A percentile compares a stretch with the other conserved stretches of the same genome.
Evolutionary conservation across 2,797 vertebrate genomes (phyloP).

Genomic region (Thunnus albacares): DNA sequence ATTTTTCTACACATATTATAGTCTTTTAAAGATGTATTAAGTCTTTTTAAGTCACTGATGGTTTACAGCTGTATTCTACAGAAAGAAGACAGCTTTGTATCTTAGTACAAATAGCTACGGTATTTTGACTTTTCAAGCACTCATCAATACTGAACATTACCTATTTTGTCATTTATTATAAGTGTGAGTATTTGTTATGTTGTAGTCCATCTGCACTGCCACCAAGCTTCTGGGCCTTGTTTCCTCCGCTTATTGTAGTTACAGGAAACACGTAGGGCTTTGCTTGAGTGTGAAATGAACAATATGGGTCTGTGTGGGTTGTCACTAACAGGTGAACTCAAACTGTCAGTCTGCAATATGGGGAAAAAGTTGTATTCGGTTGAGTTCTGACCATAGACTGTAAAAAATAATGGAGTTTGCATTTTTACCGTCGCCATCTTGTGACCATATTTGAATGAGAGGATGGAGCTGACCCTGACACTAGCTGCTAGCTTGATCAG

Average conservation of each 20-base stretch:
- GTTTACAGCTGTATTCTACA: background rate
- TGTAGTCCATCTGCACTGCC: background rate
- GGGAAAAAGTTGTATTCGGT: conserved; percentile 5
- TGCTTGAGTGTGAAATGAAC: conserved; percentile 12
- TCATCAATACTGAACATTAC: background rate
- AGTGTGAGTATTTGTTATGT: background rate
- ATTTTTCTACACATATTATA: too few relatives aligned
- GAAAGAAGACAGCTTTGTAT: background rate
- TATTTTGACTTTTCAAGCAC: background rate
- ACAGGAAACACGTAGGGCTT: background rate
- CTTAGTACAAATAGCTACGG: background rate
- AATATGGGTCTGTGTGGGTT: background rate
- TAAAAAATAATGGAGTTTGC: too few relatives aligned
- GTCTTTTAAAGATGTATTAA: too few relatives aligned
- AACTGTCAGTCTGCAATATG: background rate
- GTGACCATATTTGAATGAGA: too few relatives aligned
- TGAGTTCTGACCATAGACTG: background rate
- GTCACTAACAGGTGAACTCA: conserved; percentile 19
- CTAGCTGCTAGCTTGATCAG: too few relatives aligned
- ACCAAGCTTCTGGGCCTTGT: background rate
- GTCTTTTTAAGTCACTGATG: too few relatives aligned
- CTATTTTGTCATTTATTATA: background rate
- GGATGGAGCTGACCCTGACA: too few relatives aligned
- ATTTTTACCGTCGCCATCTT: too few relatives aligned
- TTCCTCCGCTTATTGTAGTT: conserved; percentile 2